Base-by-base conservation (phyloP, 2,113 vertebrate genomes). In the Lamprotornis superbus region DNA sequence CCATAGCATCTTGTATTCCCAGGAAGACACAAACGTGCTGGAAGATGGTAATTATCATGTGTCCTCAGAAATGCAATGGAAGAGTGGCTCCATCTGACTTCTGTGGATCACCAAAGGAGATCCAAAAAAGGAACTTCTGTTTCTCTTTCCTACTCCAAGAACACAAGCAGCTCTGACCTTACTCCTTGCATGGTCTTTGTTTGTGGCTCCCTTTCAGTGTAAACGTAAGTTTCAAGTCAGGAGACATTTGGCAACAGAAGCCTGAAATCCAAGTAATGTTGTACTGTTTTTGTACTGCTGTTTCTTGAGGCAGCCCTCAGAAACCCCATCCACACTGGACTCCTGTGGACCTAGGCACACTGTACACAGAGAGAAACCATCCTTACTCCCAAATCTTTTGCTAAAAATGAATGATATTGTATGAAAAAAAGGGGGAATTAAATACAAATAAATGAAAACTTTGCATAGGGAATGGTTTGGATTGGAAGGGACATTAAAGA, bases 81-180 rank as follows among this genome's bases (percentile, higher is more conserved):
- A 35, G 37, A 78, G 44, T 8, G 5, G 49, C 37, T 92, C 80
- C 64, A 17, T 30, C 89, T 23, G 2, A 30, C 47, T 69, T 61
- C 53, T 1, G 0, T 2, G 50, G 14, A 5, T 60, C 4, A 0
- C 76, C 64, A 0, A 42, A 42, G 14, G 40, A 42, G 40, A 42
- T 15, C 14, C 40, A 15, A 42, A 42, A 40, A 42, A 0, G 0
- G 23, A 2, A 6, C 56, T 89, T 77, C 12, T 74, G 27, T 71
- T 84, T 81, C 64, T 60, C 76, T 83, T 46, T 67, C 64, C 65
- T 59, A 47, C 33, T 37, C 76, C 76, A 78, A 70, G 67, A 83
- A 33, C 35, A 95, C 49, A 47, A 83, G 52, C 37, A 61, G 42
- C 79, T 94, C 79, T 86, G 59, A 77, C 61, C 42, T 74, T 35